A percentile compares a stretch with the other conserved stretches of the same genome.
These are phyloP conservation scores for Tubiluchus corallicola DNA, from an alignment of 2,888 invertebrate genomes.

Conservation along the genomic window DNA sequence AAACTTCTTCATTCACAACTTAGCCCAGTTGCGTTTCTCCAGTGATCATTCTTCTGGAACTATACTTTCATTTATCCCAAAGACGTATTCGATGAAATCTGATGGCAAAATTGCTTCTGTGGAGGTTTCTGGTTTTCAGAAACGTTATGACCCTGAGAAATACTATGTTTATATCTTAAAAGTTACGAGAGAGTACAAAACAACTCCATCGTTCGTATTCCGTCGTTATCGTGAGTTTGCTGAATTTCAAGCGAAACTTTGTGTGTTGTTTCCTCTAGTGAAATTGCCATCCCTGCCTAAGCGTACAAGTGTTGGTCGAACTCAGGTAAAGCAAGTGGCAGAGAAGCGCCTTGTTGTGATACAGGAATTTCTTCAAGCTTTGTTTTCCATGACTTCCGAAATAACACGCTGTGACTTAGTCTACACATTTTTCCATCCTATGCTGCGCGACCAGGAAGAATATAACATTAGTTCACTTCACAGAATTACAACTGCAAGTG, in stretches of 20 bases:
- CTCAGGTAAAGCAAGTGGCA: conserved; percentile 85
- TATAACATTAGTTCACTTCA: conserved; percentile 13
- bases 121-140: conserved; percentile 71
- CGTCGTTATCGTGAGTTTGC: conserved; percentile 91
- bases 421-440: conserved; percentile 95
- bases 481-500: conserved; percentile 16
- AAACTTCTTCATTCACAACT: conserved; percentile 93
- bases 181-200: conserved; percentile 61
- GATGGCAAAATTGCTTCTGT: conserved; percentile 74
- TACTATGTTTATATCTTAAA: conserved; percentile 52
- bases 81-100: conserved; percentile 59
- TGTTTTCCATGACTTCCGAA: conserved; percentile 74
- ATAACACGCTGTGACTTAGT: conserved; percentile 81
- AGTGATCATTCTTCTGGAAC: conserved; percentile 47
- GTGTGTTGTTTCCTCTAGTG: conserved; percentile 72
- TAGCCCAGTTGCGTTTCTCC: conserved; percentile 76
- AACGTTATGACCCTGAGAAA: conserved; percentile 89
- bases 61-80: conserved; percentile 76
- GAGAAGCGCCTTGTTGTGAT: conserved; percentile 76
- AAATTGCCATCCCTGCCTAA: conserved; percentile 39
- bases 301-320: conserved; percentile 42
- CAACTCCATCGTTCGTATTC: conserved; percentile 70
- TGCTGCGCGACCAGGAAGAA: conserved; percentile 80
- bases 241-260: conserved; percentile 84
- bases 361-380: conserved; percentile 61